Base-by-base conservation (phyloP, 1,140 invertebrate genomes). In the Campoletis sonorensis region DNA sequence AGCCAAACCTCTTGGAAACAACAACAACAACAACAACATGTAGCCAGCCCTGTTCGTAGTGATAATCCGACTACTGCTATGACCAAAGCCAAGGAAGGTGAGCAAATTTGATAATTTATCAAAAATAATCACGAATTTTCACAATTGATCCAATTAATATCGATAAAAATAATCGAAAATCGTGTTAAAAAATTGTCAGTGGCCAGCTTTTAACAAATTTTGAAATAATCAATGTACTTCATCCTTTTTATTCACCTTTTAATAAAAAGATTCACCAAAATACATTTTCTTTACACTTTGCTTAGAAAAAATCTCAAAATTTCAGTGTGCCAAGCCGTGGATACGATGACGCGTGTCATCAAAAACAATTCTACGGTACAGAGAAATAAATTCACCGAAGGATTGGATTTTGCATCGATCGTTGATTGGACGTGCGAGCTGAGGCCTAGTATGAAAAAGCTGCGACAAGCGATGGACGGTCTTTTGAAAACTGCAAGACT, bases 391-490 rank as follows among this genome's bases (percentile, higher is more conserved):
- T 96, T 95, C 88, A 95, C 95, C 1, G 95, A 96, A 83, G 95
- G 94, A 83, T 87, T 95, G 79, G 94, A 96, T 79, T 93, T 96
- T 80, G 94, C 93, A 10, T 93, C 92, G 10, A 93, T 96, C 30
- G 93, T 93, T n/a, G 95, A 96, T 85, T 96, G 96, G 95, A 94
- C 95, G 0, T 94, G 93, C 13, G 97, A 97, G 84, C 90, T 96
- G 30, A 92, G 95, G 79, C 96, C 96, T 0, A 96, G 95, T 82
- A 96, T 97, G 94, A 94, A 95, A 51, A 97, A 97, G 88, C 88
- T 98, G 11, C 93, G 96, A 0, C 94, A 96, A 83, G 95, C 96
- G 0, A 97, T 96, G 93, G 96, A 97, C 87, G 95, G 95, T 0
- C 89, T 97, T 0, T 88, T 97, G 13, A 97, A 97, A 88, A 97